Conservation (phyloP, 2,113 vertebrate genomes). For the Melanocharis versteri region DNA sequence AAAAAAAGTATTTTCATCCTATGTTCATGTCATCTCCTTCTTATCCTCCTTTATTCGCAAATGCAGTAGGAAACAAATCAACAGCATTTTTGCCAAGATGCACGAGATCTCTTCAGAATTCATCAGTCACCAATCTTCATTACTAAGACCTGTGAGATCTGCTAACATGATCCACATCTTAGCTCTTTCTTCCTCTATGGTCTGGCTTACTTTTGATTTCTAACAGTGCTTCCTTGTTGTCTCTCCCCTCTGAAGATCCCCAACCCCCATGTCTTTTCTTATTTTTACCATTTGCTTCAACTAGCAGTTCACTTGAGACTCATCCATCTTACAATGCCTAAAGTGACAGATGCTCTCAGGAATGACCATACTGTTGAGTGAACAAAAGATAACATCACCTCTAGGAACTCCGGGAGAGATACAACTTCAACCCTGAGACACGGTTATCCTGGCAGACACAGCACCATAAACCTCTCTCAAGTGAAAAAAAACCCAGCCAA, state of each 20-base stretch:
- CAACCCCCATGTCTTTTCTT: conserved; percentile 81
- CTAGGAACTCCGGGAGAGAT: conserved; percentile 75
- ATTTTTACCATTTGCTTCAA: conserved; percentile 95
- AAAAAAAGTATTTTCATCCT: not conserved
- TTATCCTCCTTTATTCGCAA: not conserved
- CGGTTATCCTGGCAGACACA: conserved; percentile 70
- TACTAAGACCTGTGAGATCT: conserved; percentile 40
- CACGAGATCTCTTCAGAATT: conserved; percentile 37
- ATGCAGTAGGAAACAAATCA: conserved; percentile 17
- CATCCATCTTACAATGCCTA: conserved; percentile 92
- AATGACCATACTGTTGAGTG: conserved; percentile 76
- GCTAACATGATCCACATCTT: conserved; percentile 63
- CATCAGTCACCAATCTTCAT: not conserved
- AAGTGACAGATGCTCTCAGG: conserved; percentile 96
- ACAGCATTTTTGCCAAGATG: conserved; percentile 20
- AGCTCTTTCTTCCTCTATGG: conserved; percentile 56
- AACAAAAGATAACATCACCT: conserved; percentile 83
- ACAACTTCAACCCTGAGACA: conserved; percentile 71
- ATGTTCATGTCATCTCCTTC: not conserved
- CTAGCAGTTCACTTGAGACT: conserved; percentile 88
- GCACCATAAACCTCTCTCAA: conserved; percentile 76
- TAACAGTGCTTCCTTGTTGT: conserved; percentile 81
- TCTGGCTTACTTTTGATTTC: conserved; percentile 79
- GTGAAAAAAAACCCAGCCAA: not conserved
- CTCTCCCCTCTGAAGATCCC: conserved; percentile 66